These are phyloP conservation scores for Pardalotus punctatus DNA, from an alignment of 2,113 vertebrate species.

Conservation along the genomic window DNA sequence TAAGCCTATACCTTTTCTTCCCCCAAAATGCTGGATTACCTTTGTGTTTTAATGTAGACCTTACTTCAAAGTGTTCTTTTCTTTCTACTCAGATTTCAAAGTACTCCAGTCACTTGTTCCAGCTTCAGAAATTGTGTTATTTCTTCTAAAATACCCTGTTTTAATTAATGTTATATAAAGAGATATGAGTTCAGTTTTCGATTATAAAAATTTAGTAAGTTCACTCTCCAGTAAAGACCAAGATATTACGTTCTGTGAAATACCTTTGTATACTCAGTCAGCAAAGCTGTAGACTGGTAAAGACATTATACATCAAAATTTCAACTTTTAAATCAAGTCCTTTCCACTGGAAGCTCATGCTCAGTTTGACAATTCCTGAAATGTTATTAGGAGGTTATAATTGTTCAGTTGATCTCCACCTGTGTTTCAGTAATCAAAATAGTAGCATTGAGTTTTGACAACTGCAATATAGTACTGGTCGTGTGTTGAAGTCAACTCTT, in stretches of 20 bases:
- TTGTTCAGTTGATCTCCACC: conserved; percentile 88
- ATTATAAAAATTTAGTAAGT: conserved; percentile 9
- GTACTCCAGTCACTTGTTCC: not conserved
- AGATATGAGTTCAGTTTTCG: not conserved
- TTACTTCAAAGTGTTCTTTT: not conserved
- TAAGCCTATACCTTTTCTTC: not conserved
- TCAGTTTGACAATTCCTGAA: conserved; percentile 80
- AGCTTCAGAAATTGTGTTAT: not conserved
- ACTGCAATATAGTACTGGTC: conserved; percentile 82
- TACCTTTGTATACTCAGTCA: conserved; percentile 78
- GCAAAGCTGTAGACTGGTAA: conserved; percentile 54
- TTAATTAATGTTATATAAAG: conserved; percentile 9
- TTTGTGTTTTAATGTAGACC: not conserved
- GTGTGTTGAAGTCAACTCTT: conserved; percentile 59
- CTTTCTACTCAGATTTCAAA: not conserved
- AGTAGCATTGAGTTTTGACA: conserved; percentile 80
- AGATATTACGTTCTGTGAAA: conserved; percentile 68
- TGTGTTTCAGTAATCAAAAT: conserved; percentile 84
- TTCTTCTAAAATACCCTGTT: conserved; percentile 26
- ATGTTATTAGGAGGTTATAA: conserved; percentile 90
- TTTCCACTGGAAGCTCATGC: conserved; percentile 76
- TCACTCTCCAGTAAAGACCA: conserved; percentile 74
- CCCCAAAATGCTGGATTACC: not conserved
- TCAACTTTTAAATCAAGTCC: conserved; percentile 77
- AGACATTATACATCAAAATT: conserved; percentile 55